These are phyloP conservation scores for Dufourea novaeangliae DNA, from an alignment of 1,140 invertebrate species.

Conservation along the genomic window DNA sequence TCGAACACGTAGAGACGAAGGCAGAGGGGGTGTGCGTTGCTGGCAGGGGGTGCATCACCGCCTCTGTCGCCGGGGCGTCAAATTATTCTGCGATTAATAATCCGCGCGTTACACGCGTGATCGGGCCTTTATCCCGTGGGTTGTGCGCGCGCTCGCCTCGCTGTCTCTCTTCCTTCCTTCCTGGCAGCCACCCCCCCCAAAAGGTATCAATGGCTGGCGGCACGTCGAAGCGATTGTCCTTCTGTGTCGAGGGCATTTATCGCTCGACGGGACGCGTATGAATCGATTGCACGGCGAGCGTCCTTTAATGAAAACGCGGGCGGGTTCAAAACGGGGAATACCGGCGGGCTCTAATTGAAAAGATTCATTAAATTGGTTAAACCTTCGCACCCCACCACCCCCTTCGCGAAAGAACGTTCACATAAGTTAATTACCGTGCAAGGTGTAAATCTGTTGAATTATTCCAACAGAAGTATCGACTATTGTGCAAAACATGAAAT, in stretches of 20 bases:
- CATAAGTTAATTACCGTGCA: not conserved
- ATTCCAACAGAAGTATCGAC: no score
- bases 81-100: conserved; percentile 81
- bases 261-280: conserved; percentile 54
- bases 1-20: conserved; percentile 49
- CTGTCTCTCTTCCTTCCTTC: conserved; percentile 63
- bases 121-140: conserved; percentile 74
- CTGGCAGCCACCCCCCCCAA: conserved; percentile 45
- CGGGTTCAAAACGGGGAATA: conserved; percentile 21
- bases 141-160: conserved; percentile 32
- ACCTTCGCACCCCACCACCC: not conserved
- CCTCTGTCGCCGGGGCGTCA: conserved; percentile 68
- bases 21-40: conserved; percentile 40
- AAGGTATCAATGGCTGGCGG: conserved; percentile 65
- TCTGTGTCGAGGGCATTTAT: conserved; percentile 64
- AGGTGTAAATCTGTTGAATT: not conserved
- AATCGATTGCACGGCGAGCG: conserved; percentile 55
- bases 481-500: no score
- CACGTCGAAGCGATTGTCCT: conserved; percentile 63
- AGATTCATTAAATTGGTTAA: conserved; percentile 28
- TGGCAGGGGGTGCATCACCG: conserved; percentile 44
- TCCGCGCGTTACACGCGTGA: conserved; percentile 80
- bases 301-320: conserved; percentile 65
- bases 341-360: conserved; percentile 14
- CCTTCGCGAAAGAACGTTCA: not conserved